Evolutionary conservation across 1,140 invertebrate species (phyloP).

Genomic region (Euborellia annulipes): DNA sequence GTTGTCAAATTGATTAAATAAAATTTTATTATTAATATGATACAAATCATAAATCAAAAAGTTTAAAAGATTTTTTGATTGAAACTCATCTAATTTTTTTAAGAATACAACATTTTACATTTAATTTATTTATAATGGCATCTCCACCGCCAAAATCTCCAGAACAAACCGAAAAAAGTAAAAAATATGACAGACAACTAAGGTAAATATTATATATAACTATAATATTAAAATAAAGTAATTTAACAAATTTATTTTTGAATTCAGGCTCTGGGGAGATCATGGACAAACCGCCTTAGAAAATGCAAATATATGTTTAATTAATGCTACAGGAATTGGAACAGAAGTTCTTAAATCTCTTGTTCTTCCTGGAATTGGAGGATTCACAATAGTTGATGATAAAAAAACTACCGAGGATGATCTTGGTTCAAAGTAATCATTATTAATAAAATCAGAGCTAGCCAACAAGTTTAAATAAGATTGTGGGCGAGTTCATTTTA

Average conservation of each 20-base stretch:
- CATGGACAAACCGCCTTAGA: constrained; percentile 85
- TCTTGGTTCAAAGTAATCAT: constrained; percentile 70
- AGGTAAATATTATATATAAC: constrained; percentile 36
- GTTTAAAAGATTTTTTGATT: too few species aligned
- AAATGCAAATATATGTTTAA: constrained; percentile 75
- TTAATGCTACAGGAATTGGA: constrained; percentile 86
- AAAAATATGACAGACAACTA: constrained; percentile 79
- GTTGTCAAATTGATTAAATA: too few species aligned
- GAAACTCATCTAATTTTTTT: too few species aligned
- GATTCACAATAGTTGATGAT: constrained; percentile 92
- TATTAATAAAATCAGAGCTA: too few species aligned
- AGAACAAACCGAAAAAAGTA: constrained; percentile 58
- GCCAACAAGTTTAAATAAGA: too few species aligned
- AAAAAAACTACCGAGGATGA: constrained; percentile 75
- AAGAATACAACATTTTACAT: too few species aligned
- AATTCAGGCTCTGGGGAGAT: constrained; percentile 83
- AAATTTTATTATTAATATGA: too few species aligned
- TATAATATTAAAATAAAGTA: constrained; percentile 1
- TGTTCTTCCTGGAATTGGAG: constrained; percentile 84
- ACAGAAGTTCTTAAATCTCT: constrained; percentile 92
- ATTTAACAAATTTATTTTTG: constrained; percentile 6
- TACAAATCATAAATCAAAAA: too few species aligned
- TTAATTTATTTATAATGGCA: constrained; percentile 33
- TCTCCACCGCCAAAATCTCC: constrained; percentile 64
- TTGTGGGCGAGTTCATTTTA: too few species aligned